Conservation (phyloP, 2,113 vertebrate species). For the Mola mola region DNA sequence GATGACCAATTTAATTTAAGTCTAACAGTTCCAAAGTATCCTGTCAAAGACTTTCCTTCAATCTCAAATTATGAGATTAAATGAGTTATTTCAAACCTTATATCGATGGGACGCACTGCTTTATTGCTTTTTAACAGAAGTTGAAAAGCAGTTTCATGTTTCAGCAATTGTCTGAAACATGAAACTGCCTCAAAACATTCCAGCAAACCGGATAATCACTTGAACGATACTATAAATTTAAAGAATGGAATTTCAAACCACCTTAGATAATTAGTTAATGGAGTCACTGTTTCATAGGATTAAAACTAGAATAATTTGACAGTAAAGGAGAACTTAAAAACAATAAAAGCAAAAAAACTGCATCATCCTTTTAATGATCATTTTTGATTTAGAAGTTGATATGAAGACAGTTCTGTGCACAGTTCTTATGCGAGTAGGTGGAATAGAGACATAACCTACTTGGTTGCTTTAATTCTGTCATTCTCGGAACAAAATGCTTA, state of each 20-base stretch:
- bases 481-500: constrained; percentile 30
- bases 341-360: background rate
- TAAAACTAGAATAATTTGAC: background rate
- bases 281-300: background rate
- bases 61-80: too few relatives aligned
- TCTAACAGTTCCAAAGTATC: background rate
- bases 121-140: constrained; percentile 11
- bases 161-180: background rate
- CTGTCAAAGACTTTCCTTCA: background rate
- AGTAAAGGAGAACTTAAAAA: background rate
- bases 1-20: background rate
- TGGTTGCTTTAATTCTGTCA: constrained; percentile 16
- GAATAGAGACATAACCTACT: background rate
- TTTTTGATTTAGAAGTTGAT: background rate
- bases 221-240: background rate
- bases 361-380: background rate
- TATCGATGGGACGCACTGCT: background rate
- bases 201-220: background rate
- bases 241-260: background rate
- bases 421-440: background rate
- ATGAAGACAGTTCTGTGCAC: too few relatives aligned
- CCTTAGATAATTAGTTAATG: background rate
- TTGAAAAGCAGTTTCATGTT: background rate
- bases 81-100: constrained; percentile 2
- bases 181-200: background rate